Conservation (phyloP, 2,888 invertebrate genomes). For the Agrotis clavis region DNA sequence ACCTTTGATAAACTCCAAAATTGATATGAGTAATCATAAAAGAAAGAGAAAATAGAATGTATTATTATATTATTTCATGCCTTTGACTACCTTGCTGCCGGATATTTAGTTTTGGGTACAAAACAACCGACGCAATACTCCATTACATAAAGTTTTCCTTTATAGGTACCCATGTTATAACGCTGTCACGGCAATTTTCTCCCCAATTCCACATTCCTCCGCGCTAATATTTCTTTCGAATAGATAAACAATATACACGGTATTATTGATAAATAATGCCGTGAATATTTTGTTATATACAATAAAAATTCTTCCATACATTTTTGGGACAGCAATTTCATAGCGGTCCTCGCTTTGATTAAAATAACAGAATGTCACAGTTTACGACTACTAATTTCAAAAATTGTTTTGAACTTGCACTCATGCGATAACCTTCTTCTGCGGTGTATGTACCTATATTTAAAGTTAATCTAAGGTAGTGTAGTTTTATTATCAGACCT, state of each 20-base stretch:
- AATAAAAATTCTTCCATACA: conserved; percentile 54
- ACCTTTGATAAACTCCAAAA: too few relatives aligned
- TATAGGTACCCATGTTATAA: conserved; percentile 15
- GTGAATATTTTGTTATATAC: conserved; percentile 46
- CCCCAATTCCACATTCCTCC: conserved; percentile 38
- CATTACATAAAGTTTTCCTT: not conserved
- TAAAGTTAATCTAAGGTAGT: not conserved
- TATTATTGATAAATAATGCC: conserved; percentile 52
- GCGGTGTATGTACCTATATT: not conserved
- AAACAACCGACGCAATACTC: not conserved
- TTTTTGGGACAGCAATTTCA: conserved; percentile 47
- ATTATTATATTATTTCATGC: not conserved
- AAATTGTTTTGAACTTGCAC: conserved; percentile 13
- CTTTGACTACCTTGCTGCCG: not conserved
- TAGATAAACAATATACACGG: conserved; percentile 52
- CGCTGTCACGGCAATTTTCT: conserved; percentile 36
- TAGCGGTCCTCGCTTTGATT: conserved; percentile 32
- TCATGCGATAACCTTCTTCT: not conserved
- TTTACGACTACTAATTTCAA: conserved; percentile 16
- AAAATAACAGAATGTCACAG: conserved; percentile 33
- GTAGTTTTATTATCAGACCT: not conserved
- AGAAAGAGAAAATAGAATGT: too few relatives aligned
- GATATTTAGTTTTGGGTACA: not conserved
- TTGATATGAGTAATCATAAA: too few relatives aligned
- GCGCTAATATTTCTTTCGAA: conserved; percentile 46